Conservation (phyloP, 2,797 vertebrate genomes). For the Eulemur rubriventer region DNA sequence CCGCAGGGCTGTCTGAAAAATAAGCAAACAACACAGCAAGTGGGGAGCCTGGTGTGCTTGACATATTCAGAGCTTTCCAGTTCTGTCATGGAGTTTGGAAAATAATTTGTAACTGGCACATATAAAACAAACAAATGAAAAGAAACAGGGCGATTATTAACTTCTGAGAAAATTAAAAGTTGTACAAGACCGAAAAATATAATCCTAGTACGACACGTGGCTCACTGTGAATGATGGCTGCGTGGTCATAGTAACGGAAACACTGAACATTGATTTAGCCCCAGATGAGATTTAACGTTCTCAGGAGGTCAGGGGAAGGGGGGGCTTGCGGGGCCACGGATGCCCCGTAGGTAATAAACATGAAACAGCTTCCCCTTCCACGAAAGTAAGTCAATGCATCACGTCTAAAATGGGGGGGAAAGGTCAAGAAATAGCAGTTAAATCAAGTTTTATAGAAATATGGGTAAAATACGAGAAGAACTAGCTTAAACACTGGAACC, state of each 20-base stretch:
- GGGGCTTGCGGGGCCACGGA: background rate
- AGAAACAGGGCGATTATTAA: background rate
- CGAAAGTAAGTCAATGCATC: background rate
- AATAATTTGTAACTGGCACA: slow-evolving; percentile 12
- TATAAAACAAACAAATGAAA: slow-evolving; percentile 27
- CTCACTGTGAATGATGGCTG: background rate
- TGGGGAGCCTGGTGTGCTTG: background rate
- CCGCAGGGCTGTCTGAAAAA: background rate
- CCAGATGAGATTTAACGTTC: slow-evolving; percentile 12
- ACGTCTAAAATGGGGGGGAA: background rate
- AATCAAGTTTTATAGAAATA: background rate
- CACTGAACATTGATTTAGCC: background rate
- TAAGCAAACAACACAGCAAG: background rate
- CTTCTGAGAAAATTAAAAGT: slow-evolving; percentile 55
- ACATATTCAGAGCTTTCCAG: slow-evolving; percentile 8
- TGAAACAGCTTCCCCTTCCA: background rate
- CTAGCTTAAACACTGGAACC: background rate
- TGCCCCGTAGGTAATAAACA: background rate
- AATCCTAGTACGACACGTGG: background rate
- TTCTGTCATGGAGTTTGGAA: background rate
- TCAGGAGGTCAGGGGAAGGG: background rate
- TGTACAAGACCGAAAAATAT: slow-evolving; percentile 32
- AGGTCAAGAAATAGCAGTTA: background rate
- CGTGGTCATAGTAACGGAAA: background rate
- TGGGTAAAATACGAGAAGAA: background rate